These are phyloP conservation scores for Phrynocephalus guinanensis DNA, from an alignment of 2,797 vertebrate species.

Conservation along the genomic window DNA sequence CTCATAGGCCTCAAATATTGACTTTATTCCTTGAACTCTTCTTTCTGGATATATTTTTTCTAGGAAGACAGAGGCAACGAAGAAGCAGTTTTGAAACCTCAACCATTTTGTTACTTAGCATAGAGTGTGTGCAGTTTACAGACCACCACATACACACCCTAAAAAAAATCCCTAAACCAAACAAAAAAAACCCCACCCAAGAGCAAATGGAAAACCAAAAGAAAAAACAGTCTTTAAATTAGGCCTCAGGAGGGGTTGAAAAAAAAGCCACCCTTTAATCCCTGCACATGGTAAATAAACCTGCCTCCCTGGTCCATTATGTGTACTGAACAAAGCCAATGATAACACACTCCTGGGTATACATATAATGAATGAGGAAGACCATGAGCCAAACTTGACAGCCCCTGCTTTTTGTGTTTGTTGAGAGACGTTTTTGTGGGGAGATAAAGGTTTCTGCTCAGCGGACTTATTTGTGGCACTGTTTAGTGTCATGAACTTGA, in stretches of 20 bases:
- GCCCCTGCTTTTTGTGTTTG: slow-evolving; percentile 21
- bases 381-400: slow-evolving; percentile 27
- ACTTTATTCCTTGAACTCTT: neutral
- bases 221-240: slow-evolving; percentile 66
- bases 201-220: slow-evolving; percentile 50
- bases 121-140: slow-evolving; percentile 41
- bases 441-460: slow-evolving; percentile 44
- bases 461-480: slow-evolving; percentile 15
- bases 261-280: slow-evolving; percentile 31
- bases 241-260: slow-evolving; percentile 40
- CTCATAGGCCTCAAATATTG: slow-evolving; percentile 30
- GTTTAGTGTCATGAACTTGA: slow-evolving; percentile 47
- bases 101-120: slow-evolving; percentile 27
- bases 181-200: neutral
- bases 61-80: slow-evolving; percentile 6
- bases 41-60: neutral
- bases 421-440: slow-evolving; percentile 28
- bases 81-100: slow-evolving; percentile 46
- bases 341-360: slow-evolving; percentile 27
- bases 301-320: slow-evolving; percentile 42
- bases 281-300: slow-evolving; percentile 54
- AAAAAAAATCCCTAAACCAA: slow-evolving; percentile 15
- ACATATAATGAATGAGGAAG: slow-evolving; percentile 17
- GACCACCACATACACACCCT: neutral
- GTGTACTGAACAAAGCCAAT: slow-evolving; percentile 50